Conservation (phyloP, 2,113 vertebrate genomes). For the Felis catus region F.catus_Fca126_mat1.0 CM031416.1:13593501-13594000, state of each 20-base stretch:
- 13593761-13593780: neutral
- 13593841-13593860: neutral
- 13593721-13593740: neutral
- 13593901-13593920: neutral
- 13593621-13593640: neutral
- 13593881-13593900: neutral
- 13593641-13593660: neutral
- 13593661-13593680: neutral
- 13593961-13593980: neutral
- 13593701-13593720: neutral
- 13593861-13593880: neutral
- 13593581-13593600: neutral
- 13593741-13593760: neutral
- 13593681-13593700: neutral
- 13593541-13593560: constrained; percentile 41
- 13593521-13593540: neutral
- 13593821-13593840: neutral
- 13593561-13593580: neutral
- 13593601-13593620: neutral
- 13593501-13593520: constrained; percentile 23
- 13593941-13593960: constrained; percentile 54
- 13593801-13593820: neutral
- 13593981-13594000: neutral
- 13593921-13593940: neutral
- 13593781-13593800: neutral